Percentiles rank a stretch among this genome's conserved stretches.
These are phyloP conservation scores for Coryphaenoides rupestris DNA, from an alignment of 2,113 vertebrate species.

Conservation along the genomic window DNA sequence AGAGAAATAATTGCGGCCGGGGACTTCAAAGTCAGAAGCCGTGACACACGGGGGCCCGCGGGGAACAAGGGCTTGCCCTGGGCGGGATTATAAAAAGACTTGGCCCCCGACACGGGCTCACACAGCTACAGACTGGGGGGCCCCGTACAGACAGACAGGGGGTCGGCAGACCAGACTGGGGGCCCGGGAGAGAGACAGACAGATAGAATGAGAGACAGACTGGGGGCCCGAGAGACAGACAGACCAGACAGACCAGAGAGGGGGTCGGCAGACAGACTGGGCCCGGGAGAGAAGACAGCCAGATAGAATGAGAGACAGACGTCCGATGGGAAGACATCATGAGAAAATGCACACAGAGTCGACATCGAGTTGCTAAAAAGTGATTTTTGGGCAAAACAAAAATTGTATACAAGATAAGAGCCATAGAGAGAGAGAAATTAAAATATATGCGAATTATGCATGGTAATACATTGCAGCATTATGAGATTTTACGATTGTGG, in stretches of 20 bases:
- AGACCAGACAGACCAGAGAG: background rate
- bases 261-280: no score
- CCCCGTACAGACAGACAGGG: background rate
- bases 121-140: background rate
- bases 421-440: no score
- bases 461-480: no score
- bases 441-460: no score
- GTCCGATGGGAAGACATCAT: no score
- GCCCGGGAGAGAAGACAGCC: background rate
- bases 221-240: background rate
- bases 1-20: slow-evolving; percentile 59
- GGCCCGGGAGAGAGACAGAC: background rate
- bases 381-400: no score
- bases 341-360: no score
- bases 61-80: slow-evolving; percentile 48
- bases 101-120: background rate
- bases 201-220: background rate
- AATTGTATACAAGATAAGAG: no score
- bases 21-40: slow-evolving; percentile 58
- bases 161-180: background rate
- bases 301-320: background rate
- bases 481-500: background rate
- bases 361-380: no score
- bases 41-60: slow-evolving; percentile 60
- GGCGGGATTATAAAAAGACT: slow-evolving; percentile 50